Evolutionary conservation across 1,140 invertebrate species (phyloP), one percentile per base, ranked within the genome.

Genomic region (Anastrepha obliqua): DNA sequence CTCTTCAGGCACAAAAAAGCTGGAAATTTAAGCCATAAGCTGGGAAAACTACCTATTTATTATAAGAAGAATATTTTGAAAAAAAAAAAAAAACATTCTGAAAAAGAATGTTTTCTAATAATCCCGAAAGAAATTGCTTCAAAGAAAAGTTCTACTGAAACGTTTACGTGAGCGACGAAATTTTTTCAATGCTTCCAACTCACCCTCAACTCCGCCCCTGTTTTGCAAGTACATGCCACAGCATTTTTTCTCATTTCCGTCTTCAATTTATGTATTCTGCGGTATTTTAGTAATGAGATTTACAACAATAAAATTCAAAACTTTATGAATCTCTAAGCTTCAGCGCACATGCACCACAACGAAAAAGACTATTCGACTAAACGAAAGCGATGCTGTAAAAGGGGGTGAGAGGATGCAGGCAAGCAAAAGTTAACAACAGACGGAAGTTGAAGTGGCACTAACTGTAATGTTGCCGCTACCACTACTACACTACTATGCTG

Each of bases 301-400:
- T 86, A 86, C 60, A 86, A 86, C 86, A 86, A 86, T 86, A 86
- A 86, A 86, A 86, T 60, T 39, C 59, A 65, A 86, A 86, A 86
- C 9, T 86, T 86, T 85, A 85, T 85, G 81, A 85, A 85, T 85
- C 39, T 62, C 81, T 74, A 74, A 74, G 70, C 70, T 17, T 74
- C 15, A 74, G 39, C 15, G 70, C 70, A 29, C 39, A 74, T 74
- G 70, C 47, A 74, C 29, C 15, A 74, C 67, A 51, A 74, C 44
- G 47, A 74, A 74, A 74, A 74, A 4, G 44, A n/a, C 6, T 67
- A 39, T 67, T 67, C 6, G 62, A 64, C 6, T 17, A 64, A 64
- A 64, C 20, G 62, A 64, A 8, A 20, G n/a, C 65, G 7, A 39
- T 20, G 7, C 9, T 42, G 65, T 9, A 67, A 29, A 1, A 1